Evolutionary conservation across 2,113 vertebrate genomes (phyloP).

Genomic region (Dunckerocampus dactyliophorus): DNA sequence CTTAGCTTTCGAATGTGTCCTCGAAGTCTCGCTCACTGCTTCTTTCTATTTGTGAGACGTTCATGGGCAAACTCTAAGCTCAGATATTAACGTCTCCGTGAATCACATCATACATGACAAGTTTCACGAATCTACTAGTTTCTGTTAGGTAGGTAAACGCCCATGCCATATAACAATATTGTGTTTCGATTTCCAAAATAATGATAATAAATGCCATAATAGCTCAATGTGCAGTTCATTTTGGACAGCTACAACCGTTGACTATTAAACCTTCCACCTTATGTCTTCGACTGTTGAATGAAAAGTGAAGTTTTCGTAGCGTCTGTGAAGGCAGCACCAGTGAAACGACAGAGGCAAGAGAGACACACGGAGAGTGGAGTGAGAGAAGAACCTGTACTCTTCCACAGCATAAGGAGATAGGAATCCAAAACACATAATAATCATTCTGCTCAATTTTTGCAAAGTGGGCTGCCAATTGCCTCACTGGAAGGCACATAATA

Average conservation of each 20-base stretch:
- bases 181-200: neutral
- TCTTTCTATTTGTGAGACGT: conserved; percentile 45
- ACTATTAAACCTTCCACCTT: neutral
- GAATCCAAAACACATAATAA: conserved; percentile 38
- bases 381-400: conserved; percentile 50
- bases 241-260: neutral
- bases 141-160: neutral
- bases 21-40: conserved; percentile 39
- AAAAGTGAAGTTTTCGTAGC: neutral
- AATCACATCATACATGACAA: neutral
- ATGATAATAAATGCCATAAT: neutral
- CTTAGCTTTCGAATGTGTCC: conserved; percentile 42
- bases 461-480: conserved; percentile 36
- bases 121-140: neutral
- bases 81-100: neutral
- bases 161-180: neutral
- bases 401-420: conserved; percentile 34
- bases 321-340: conserved; percentile 45
- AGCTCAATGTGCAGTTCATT: neutral
- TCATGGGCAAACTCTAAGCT: conserved; percentile 29
- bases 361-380: conserved; percentile 27
- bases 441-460: conserved; percentile 13
- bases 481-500: conserved; percentile 8
- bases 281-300: neutral
- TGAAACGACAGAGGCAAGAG: conserved; percentile 46